A percentile compares a stretch with the other conserved stretches of the same genome.
These are phyloP conservation scores for Drosophila pseudotalamancana DNA, from an alignment of 2,888 invertebrate genomes.

Conservation along the genomic window DNA sequence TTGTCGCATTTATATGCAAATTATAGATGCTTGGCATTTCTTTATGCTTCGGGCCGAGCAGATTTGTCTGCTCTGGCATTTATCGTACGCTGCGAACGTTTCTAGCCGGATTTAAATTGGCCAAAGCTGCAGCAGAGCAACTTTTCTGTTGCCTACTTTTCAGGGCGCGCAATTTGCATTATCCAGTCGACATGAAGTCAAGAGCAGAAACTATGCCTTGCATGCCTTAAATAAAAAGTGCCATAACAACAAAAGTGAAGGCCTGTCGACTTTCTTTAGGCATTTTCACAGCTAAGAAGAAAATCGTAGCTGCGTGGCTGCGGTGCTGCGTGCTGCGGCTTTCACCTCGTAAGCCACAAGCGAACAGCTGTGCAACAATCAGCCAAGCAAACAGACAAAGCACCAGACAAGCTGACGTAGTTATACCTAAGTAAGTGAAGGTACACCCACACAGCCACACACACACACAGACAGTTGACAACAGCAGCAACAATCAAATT, in stretches of 20 bases:
- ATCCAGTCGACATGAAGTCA: constrained; percentile 34
- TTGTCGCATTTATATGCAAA: constrained; percentile 78
- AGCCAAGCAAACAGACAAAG: constrained; percentile 44
- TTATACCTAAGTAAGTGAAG: constrained; percentile 27
- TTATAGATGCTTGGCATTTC: constrained; percentile 72
- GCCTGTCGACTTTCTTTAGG: constrained; percentile 59
- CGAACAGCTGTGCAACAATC: constrained; percentile 59
- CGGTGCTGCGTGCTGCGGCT: constrained; percentile 28
- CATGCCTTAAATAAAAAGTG: constrained; percentile 18
- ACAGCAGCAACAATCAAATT: constrained; percentile 45
- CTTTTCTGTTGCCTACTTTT: constrained; percentile 49
- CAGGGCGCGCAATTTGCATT: constrained; percentile 50
- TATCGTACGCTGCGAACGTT: constrained; percentile 64
- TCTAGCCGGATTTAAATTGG: constrained; percentile 56
- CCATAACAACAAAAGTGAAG: not conserved
- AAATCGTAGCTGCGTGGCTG: constrained; percentile 13
- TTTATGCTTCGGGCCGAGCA: constrained; percentile 49
- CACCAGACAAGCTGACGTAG: constrained; percentile 24
- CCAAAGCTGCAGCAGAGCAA: constrained; percentile 23
- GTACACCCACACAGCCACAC: constrained; percentile 10
- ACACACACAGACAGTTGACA: constrained; percentile 20
- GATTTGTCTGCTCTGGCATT: constrained; percentile 73
- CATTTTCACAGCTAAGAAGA: constrained; percentile 41
- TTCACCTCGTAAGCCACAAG: constrained; percentile 48
- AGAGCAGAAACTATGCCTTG: constrained; percentile 31